Conservation (phyloP, 2,888 invertebrate genomes). For the Lasioglossum leucozonium region DNA sequence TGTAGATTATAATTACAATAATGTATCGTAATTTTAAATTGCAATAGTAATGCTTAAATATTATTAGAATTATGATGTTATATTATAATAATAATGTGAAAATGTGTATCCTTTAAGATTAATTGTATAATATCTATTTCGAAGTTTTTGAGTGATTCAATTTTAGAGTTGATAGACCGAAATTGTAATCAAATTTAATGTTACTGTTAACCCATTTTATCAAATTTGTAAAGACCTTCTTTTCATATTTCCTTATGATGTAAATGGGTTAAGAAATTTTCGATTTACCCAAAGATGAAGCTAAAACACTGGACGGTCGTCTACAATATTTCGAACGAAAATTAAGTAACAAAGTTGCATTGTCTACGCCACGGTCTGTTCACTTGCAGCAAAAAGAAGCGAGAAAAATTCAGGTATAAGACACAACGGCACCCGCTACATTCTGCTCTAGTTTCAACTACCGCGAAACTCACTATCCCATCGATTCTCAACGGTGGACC, state of each 20-base stretch:
- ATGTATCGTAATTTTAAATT: neutral
- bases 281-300: neutral
- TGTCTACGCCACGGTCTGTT: constrained; percentile 6
- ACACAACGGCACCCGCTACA: constrained; percentile 12
- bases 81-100: neutral
- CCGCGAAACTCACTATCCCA: neutral
- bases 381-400: constrained; percentile 4
- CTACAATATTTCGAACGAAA: neutral
- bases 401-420: neutral
- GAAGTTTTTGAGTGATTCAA: neutral
- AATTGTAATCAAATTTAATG: neutral
- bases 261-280: neutral
- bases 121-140: neutral
- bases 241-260: too few relatives aligned
- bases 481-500: constrained; percentile 14
- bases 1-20: neutral
- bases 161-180: neutral
- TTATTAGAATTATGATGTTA: neutral
- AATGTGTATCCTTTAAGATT: neutral
- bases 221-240: too few relatives aligned
- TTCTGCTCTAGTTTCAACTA: neutral
- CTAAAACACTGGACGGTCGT: neutral
- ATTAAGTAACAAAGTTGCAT: neutral
- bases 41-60: neutral
- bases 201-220: too few relatives aligned